Evolutionary conservation across 2,888 invertebrate genomes (phyloP).

Genomic region (Nesidiocoris tenuis): DNA sequence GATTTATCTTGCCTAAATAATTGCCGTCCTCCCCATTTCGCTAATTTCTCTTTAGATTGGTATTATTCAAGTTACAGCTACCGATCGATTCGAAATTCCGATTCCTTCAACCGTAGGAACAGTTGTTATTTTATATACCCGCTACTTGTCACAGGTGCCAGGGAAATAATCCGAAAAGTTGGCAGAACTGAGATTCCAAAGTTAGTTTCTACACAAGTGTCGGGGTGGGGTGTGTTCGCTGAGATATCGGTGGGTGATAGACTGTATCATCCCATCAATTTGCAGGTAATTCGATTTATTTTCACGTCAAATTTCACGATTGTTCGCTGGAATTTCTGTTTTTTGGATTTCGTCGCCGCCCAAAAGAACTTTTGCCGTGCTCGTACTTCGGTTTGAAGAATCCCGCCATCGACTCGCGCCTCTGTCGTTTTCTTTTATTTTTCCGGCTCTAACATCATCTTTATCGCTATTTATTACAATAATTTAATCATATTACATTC

Average conservation of each 20-base stretch:
- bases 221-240: slow-evolving; percentile 47
- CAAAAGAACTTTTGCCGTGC: not conserved
- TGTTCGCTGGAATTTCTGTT: not conserved
- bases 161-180: not conserved
- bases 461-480: too few species aligned
- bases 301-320: not conserved
- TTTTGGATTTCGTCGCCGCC: not conserved
- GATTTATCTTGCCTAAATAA: too few species aligned
- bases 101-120: too few species aligned
- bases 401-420: not conserved
- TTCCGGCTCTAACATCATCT: too few species aligned
- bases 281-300: slow-evolving; percentile 42
- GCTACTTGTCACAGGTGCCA: too few species aligned
- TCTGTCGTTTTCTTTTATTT: not conserved
- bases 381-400: not conserved
- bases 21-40: too few species aligned
- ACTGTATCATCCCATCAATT: slow-evolving; percentile 48
- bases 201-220: slow-evolving; percentile 36
- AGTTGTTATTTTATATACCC: too few species aligned
- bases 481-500: too few species aligned
- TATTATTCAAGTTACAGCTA: too few species aligned
- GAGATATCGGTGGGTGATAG: slow-evolving; percentile 48
- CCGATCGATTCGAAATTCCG: too few species aligned
- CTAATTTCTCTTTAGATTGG: too few species aligned
- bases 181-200: slow-evolving; percentile 20